These are phyloP conservation scores for Lochmaea crataegi DNA, from an alignment of 2,888 invertebrate species.

Conservation along the genomic window DNA sequence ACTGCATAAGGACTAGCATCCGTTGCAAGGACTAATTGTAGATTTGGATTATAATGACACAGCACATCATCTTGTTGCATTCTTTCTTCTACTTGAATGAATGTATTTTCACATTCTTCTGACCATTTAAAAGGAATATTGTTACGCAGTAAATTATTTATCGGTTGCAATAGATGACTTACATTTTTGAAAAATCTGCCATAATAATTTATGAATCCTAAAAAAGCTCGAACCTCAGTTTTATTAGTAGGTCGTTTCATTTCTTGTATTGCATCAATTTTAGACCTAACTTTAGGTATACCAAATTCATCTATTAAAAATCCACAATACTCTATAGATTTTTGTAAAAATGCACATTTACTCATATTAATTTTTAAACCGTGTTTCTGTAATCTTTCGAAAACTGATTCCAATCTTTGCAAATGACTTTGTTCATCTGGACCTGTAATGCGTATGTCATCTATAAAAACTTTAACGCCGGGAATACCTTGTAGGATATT, in stretches of 20 bases:
- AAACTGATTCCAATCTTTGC: conserved; percentile 40
- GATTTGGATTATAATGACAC: conserved; percentile 33
- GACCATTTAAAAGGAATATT: conserved; percentile 27
- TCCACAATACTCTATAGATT: conserved; percentile 55
- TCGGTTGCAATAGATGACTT: not conserved
- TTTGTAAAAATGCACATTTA: conserved; percentile 51
- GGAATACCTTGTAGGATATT: conserved; percentile 50
- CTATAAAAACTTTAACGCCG: conserved; percentile 52
- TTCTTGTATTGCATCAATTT: conserved; percentile 26
- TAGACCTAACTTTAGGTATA: conserved; percentile 32
- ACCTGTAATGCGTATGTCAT: conserved; percentile 55
- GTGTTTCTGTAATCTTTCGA: conserved; percentile 40
- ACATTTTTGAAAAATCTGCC: conserved; percentile 36
- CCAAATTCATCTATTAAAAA: conserved; percentile 41
- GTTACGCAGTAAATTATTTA: conserved; percentile 19
- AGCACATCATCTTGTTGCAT: conserved; percentile 10
- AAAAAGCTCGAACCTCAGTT: conserved; percentile 34
- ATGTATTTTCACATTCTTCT: conserved; percentile 35
- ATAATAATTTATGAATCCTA: conserved; percentile 43
- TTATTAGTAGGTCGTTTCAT: conserved; percentile 19
- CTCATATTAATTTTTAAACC: conserved; percentile 51
- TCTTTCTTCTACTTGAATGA: conserved; percentile 26
- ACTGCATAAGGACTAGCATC: conserved; percentile 34
- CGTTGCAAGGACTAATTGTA: conserved; percentile 28
- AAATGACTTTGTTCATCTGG: conserved; percentile 46